phyloP scores from a whole-genome alignment of 2,888 invertebrate genomes.

The Epirrita christyi region DNA sequence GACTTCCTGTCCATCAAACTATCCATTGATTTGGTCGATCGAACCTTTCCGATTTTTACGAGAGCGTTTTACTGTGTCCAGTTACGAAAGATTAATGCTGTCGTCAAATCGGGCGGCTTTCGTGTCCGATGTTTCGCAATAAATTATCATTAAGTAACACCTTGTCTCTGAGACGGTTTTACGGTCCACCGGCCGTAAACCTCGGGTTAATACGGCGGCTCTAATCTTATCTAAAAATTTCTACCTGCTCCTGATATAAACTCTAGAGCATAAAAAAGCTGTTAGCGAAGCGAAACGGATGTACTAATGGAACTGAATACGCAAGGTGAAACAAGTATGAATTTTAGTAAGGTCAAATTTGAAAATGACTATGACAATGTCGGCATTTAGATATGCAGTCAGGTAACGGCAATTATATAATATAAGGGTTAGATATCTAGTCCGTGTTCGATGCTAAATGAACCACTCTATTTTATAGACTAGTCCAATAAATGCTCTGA shows the following conservation, averaged over 20 bases:
- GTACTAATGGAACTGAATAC: conserved; percentile 57
- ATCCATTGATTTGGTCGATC: conserved; percentile 57
- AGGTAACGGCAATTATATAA: conserved; percentile 65
- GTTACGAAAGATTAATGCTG: conserved; percentile 77
- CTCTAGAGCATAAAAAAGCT: conserved; percentile 53
- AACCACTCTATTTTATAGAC: conserved; percentile 75
- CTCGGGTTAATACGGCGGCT: conserved; percentile 59
- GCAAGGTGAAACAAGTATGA: conserved; percentile 58
- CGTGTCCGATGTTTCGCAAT: conserved; percentile 72
- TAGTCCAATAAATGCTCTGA: conserved; percentile 68
- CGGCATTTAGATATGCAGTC: conserved; percentile 35
- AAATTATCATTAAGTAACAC: conserved; percentile 82
- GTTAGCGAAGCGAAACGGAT: conserved; percentile 46
- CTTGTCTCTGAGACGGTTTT: conserved; percentile 69
- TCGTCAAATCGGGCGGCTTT: conserved; percentile 64
- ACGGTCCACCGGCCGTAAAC: conserved; percentile 67
- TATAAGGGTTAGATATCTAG: conserved; percentile 58
- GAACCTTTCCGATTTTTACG: conserved; percentile 56
- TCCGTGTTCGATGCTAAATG: conserved; percentile 66
- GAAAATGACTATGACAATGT: conserved; percentile 57
- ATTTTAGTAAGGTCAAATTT: conserved; percentile 59
- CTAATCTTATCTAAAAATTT: conserved; percentile 75
- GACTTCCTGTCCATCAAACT: conserved; percentile 71
- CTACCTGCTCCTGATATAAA: conserved; percentile 73
- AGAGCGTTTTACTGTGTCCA: conserved; percentile 62